phyloP scores from a whole-genome alignment of 2,113 vertebrate genomes.

The Litocranius walleri region DNA sequence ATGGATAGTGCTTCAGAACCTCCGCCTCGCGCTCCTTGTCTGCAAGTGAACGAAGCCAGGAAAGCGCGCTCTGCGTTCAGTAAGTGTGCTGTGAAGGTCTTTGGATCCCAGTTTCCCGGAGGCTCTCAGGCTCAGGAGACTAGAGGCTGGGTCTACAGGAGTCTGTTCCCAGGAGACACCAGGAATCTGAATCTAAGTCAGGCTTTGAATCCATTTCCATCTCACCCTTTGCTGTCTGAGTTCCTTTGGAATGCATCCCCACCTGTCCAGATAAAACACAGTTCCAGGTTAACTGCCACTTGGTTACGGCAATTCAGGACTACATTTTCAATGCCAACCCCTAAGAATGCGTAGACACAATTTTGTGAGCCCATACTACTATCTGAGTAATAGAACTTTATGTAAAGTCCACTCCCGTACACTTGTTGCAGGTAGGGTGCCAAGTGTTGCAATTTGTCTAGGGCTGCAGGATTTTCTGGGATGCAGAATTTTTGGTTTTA shows the following conservation, averaged over 20 bases:
- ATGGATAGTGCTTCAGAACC: conserved; percentile 77
- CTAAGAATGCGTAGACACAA: background rate
- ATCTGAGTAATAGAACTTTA: background rate
- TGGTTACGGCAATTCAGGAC: background rate
- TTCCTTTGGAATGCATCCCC: conserved; percentile 82
- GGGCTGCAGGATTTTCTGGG: background rate
- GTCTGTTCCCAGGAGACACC: conserved; percentile 87
- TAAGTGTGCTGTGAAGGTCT: conserved; percentile 84
- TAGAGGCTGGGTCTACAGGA: conserved; percentile 85
- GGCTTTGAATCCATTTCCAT: conserved; percentile 83
- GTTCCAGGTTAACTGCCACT: background rate
- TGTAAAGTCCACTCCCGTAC: background rate
- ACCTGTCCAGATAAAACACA: conserved; percentile 76
- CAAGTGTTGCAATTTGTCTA: background rate
- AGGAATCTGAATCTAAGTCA: conserved; percentile 86
- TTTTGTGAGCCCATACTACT: background rate
- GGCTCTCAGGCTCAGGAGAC: conserved; percentile 75
- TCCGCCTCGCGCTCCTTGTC: conserved; percentile 76
- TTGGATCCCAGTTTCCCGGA: conserved; percentile 77
- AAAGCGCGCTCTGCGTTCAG: conserved; percentile 82
- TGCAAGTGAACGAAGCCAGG: conserved; percentile 82
- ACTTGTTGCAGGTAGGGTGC: background rate
- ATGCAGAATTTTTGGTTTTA: background rate
- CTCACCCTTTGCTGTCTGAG: conserved; percentile 84
- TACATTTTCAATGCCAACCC: background rate